These are phyloP conservation scores for Sinocyclocheilus grahami DNA, from an alignment of 2,113 vertebrate genomes.

Conservation along the genomic window DNA sequence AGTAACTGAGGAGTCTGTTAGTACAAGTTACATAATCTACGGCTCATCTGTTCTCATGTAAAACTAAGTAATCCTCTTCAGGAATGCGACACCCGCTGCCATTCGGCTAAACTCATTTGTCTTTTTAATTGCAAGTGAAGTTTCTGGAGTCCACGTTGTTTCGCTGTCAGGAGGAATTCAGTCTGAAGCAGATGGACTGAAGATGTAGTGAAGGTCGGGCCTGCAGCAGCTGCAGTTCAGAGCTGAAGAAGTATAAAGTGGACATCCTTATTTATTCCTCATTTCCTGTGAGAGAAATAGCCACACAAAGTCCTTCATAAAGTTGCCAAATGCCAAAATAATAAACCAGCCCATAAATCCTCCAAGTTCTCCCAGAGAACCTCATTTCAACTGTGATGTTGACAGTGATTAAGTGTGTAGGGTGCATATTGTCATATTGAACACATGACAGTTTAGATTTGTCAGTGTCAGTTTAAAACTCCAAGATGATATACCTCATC, in stretches of 20 bases:
- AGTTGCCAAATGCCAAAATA: not conserved
- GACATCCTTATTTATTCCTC: slow-evolving; percentile 18
- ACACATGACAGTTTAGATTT: not conserved
- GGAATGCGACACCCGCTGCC: not conserved
- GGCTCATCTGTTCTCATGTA: not conserved
- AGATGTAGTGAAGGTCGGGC: not conserved
- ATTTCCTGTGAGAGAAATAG: not conserved
- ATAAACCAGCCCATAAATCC: not conserved
- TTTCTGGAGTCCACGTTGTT: not conserved
- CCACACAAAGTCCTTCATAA: not conserved
- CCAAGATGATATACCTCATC: not conserved
- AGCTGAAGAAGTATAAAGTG: not conserved
- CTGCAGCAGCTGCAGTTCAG: not conserved
- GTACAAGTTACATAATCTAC: not conserved
- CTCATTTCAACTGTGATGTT: not conserved
- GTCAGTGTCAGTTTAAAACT: not conserved
- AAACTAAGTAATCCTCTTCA: slow-evolving; percentile 1
- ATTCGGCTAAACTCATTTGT: not conserved
- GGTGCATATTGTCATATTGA: not conserved
- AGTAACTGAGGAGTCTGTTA: not conserved
- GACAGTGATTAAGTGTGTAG: not conserved
- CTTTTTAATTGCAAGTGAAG: slow-evolving; percentile 4
- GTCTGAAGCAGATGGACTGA: not conserved
- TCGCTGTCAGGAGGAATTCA: not conserved
- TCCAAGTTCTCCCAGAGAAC: not conserved